Evolutionary conservation across 2,888 invertebrate genomes (phyloP), one percentile per base, ranked within the genome.

Genomic region (Tineola bisselliella): DNA sequence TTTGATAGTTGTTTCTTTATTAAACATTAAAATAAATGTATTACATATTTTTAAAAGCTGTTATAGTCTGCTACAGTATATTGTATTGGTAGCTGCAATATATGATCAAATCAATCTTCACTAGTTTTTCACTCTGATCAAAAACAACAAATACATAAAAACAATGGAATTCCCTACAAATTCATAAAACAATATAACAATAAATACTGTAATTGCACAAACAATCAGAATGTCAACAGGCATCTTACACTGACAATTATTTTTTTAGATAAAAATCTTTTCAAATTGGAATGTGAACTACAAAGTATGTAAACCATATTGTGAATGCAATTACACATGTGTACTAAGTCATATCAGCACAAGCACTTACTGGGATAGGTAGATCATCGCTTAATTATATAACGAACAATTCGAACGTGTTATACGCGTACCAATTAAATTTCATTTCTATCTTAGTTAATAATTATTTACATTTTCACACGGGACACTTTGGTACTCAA

Each of bases 161-260:
- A 48, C 48, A 48, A 72, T 75, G 78, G 79, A 81, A 81, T 79
- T 79, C 77, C 77, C 77, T 70, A 65, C 66, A 71, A 71, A 73
- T 76, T 74, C 38, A 69, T 15, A 8, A 17, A 48, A 48, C 38
- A 48, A 48, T 15, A 12, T 44, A 12, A 44, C 44, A 5, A 44
- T n/a, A n/a, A n/a, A n/a, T 44, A 48, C 10, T 48, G 48, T 48
- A 48, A 48, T 48, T 48, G 48, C 48, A 48, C 10, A 4, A 11
- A 3, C 48, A 48, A 38, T 38, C 10, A 38, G 38, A 38, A 38
- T n/a, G n/a, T n/a, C 38, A 12, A 38, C 10, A 10, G 25, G 10
- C 38, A 38, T 38, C 38, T 10, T 12, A 38, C 38, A 38, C n/a
- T 38, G 38, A 38, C 38, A 38, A 38, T 38, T 31, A 31, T 8